Evolutionary conservation across 1,140 invertebrate genomes (phyloP).

Genomic region (Hydropsyche tenuis): DNA sequence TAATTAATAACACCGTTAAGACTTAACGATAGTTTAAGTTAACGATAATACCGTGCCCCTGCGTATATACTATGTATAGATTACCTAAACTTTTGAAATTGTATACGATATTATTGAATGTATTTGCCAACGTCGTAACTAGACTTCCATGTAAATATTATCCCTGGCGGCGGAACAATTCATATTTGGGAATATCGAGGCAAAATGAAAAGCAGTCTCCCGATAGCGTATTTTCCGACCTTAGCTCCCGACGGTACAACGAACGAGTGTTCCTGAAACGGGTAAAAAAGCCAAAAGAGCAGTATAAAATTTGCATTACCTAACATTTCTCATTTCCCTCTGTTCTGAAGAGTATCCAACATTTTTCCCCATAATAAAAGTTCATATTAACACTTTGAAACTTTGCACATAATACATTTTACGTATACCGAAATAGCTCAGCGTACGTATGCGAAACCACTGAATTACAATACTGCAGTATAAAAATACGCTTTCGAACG

Average conservation of each 20-base stretch:
- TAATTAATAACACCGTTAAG: conserved; percentile 22
- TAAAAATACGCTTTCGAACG: too few species aligned
- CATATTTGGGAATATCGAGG: conserved; percentile 18
- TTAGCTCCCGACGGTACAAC: conserved; percentile 3
- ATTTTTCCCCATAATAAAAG: conserved; percentile 12
- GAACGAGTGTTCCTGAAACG: background rate
- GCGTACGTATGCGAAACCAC: background rate
- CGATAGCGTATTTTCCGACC: conserved; percentile 7
- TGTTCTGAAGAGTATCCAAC: background rate
- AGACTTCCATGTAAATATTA: conserved; percentile 12
- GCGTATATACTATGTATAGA: too few species aligned
- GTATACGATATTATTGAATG: too few species aligned
- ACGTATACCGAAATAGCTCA: background rate
- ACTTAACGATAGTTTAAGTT: conserved; percentile 18
- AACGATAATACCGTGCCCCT: background rate
- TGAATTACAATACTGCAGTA: too few species aligned
- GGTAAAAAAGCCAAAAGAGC: background rate
- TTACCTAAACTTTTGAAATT: too few species aligned
- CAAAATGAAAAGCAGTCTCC: conserved; percentile 12
- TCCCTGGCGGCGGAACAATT: conserved; percentile 7
- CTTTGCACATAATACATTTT: background rate
- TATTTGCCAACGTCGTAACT: too few species aligned
- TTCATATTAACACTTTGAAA: conserved; percentile 9
- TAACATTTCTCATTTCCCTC: conserved; percentile 20
- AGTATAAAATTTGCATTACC: conserved; percentile 22